Conservation (phyloP, 2,888 invertebrate species). For the Capitulum mitella region DNA sequence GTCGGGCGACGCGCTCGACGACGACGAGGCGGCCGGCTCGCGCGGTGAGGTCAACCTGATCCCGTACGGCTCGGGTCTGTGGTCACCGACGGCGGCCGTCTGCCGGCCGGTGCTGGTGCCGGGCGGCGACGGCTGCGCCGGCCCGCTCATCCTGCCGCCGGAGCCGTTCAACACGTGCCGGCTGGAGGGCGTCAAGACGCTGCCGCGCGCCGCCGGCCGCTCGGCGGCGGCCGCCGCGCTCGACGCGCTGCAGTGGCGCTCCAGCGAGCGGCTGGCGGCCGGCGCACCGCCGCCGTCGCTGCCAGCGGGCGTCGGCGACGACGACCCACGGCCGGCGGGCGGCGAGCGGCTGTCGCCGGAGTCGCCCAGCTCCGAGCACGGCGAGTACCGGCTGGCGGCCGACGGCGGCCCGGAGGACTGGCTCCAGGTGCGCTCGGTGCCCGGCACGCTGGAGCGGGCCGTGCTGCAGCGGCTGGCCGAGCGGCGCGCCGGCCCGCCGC, state of each 20-base stretch:
- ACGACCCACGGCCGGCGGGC: not conserved
- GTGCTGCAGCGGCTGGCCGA: slow-evolving; percentile 1
- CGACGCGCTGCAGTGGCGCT: not conserved
- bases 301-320: not conserved
- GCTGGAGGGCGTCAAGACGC: slow-evolving; percentile 6
- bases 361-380: slow-evolving; percentile 6
- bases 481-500: not conserved
- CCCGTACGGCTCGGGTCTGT: not conserved
- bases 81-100: not conserved
- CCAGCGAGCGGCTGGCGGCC: not conserved
- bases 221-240: not conserved
- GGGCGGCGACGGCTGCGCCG: not conserved
- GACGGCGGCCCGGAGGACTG: not conserved
- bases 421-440: slow-evolving; percentile 14
- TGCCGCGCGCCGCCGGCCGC: not conserved
- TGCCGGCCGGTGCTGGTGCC: not conserved
- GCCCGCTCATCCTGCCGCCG: slow-evolving; percentile 14
- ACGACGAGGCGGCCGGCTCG: not conserved
- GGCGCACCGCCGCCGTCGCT: not conserved
- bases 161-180: slow-evolving; percentile 1
- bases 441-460: slow-evolving; percentile 5
- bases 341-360: not conserved
- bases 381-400: slow-evolving; percentile 1
- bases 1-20: too few species aligned
- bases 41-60: slow-evolving; percentile 6